phyloP scores from a whole-genome alignment of 2,888 invertebrate genomes.

The Protophormia terraenovae region DNA sequence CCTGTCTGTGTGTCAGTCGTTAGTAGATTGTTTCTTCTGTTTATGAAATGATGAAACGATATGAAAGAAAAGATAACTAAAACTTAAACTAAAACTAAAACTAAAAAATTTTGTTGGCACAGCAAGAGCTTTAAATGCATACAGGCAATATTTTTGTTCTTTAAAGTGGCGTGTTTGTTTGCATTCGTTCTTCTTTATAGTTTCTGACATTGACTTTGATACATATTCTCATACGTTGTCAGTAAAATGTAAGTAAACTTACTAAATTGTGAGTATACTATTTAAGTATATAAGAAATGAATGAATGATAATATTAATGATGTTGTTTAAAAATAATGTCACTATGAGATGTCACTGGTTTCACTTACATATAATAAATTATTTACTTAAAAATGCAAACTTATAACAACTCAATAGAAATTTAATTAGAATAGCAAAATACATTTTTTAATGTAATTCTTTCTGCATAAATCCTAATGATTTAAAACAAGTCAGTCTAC shows the following conservation, averaged over 20 bases:
- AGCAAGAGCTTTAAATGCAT: slow-evolving; percentile 38
- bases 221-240: slow-evolving; percentile 46
- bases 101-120: not conserved
- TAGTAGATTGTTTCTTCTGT: not conserved
- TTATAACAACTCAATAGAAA: not conserved
- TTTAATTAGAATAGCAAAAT: not conserved
- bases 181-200: slow-evolving; percentile 23
- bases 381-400: not conserved
- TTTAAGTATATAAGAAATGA: not conserved
- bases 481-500: no score
- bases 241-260: not conserved
- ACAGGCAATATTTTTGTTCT: not conserved
- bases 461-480: no score
- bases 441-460: no score
- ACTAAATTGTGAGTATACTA: slow-evolving; percentile 16
- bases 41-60: slow-evolving; percentile 26
- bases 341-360: slow-evolving; percentile 12
- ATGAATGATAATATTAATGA: slow-evolving; percentile 4
- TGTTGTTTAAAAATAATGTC: not conserved
- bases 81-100: slow-evolving; percentile 9
- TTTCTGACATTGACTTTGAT: slow-evolving; percentile 62
- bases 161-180: slow-evolving; percentile 63
- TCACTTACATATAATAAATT: not conserved
- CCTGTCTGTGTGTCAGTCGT: not conserved
- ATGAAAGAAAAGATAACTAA: slow-evolving; percentile 4